Evolutionary conservation across 23 tunicate species (phyloP), one percentile per base, ranked within the genome.

Genomic region (Botrylloides violaceus): DNA sequence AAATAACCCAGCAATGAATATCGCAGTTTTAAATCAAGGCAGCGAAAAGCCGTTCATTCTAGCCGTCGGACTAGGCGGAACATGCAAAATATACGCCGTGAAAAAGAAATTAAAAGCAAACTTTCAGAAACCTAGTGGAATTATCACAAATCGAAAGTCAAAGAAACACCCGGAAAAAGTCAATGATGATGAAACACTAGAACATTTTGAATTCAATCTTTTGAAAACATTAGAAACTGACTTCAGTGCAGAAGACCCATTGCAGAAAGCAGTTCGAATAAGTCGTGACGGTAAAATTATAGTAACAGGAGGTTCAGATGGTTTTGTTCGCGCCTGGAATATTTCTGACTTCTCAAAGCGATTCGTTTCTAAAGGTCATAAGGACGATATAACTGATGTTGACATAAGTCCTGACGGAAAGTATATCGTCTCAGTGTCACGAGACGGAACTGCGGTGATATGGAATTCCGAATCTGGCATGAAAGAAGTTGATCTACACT

Each of bases 351-450:
- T 64, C 4, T 56, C 71, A 29, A 61, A 73, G 36, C 0, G 77
- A 19, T 79, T 90, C 37, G 65, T 71, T 49, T 36, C 65, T 19
- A 34, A 75, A 15, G 90, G 90, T 18, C 90, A 90, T 50, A 78
- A 83, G 48, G 90, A 83, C 50, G 97, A 90, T 29, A 80, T 90
- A 29, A 83, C 89, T 12, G 90, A 90, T 61, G 56, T 90, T 38
- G 89, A 83, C 62, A 83, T 90, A 7, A 83, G 82, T 50, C 80
- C 73, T 0, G 85, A 90, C 73, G 63, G 66, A 4, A 39, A 59
- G 48, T 70, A 81, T 74, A 90, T 88, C 20, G 76, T 81, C 12
- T 72, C 96, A 4, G 88, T 82, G 5, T 72, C 88, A 2, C 79
- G 88, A 4, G 96, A 88, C 71, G 83, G 88, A 3, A 77, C 71